Percentiles rank a stretch among this genome's conserved stretches.
These are phyloP conservation scores for Drosophila vallismaia DNA, from an alignment of 2,888 invertebrate genomes.

Conservation along the genomic window DNA sequence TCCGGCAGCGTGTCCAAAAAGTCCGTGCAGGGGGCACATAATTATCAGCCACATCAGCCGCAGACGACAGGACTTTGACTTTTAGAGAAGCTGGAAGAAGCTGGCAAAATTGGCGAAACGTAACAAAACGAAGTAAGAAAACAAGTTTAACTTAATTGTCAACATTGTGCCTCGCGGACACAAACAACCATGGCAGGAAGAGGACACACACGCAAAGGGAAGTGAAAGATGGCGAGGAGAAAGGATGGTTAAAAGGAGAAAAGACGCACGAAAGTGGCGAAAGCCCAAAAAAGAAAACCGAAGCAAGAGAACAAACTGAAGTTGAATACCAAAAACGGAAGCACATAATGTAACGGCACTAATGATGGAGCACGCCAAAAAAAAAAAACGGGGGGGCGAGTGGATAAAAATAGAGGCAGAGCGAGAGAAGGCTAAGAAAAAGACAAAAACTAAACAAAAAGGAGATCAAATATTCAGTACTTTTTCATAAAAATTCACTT, in stretches of 20 bases:
- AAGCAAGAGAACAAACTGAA: conserved; percentile 6
- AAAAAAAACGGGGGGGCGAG: not conserved
- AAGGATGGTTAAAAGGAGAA: conserved; percentile 38
- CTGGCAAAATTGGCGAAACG: conserved; percentile 61
- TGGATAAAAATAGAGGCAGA: not conserved
- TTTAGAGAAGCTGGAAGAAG: conserved; percentile 40
- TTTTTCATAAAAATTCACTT: not conserved
- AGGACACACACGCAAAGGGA: conserved; percentile 2
- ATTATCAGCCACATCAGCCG: conserved; percentile 76
- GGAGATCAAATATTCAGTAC: not conserved
- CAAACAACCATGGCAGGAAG: conserved; percentile 27
- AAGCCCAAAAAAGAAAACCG: conserved; percentile 29
- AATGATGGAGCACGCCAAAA: conserved; percentile 67
- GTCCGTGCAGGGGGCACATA: conserved; percentile 59
- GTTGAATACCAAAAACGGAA: conserved; percentile 59
- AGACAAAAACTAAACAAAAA: not conserved
- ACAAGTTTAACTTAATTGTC: conserved; percentile 78
- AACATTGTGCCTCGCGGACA: conserved; percentile 65
- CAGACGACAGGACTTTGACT: conserved; percentile 70
- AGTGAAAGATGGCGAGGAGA: conserved; percentile 42
- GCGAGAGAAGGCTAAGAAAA: not conserved
- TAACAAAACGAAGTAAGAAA: conserved; percentile 73
- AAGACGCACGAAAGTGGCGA: conserved; percentile 57
- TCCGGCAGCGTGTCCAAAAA: not conserved
- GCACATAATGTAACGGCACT: conserved; percentile 71